Evolutionary conservation across 2,113 vertebrate species (phyloP).

Genomic region (Pleuronectes platessa): DNA sequence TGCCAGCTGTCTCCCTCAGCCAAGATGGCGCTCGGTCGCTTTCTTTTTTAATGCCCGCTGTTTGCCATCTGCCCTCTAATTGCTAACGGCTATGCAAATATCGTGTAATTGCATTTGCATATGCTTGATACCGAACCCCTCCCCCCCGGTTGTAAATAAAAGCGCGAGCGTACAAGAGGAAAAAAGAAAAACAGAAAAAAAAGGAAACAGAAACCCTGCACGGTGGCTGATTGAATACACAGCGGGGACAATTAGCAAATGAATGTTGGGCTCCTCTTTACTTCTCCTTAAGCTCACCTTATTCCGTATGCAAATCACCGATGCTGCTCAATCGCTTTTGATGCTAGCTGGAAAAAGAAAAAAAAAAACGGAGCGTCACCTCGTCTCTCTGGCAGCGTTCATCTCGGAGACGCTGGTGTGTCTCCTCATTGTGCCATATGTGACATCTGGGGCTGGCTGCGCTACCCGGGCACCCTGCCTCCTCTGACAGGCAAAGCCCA

Average conservation of each 20-base stretch:
- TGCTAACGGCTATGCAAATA: constrained; percentile 86
- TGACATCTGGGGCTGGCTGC: constrained; percentile 82
- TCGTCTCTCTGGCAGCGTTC: constrained; percentile 40
- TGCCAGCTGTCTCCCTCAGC: constrained; percentile 82
- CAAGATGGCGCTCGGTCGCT: constrained; percentile 83
- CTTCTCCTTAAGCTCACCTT: constrained; percentile 67
- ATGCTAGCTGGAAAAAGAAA: constrained; percentile 60
- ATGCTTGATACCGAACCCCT: constrained; percentile 69
- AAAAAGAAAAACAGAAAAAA: constrained; percentile 33
- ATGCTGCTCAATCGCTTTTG: constrained; percentile 52
- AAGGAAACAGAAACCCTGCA: constrained; percentile 29
- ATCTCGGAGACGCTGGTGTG: constrained; percentile 58
- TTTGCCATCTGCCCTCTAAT: constrained; percentile 84
- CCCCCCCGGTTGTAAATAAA: constrained; percentile 67
- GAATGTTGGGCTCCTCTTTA: constrained; percentile 60
- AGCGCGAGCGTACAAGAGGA: constrained; percentile 28
- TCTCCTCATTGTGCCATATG: constrained; percentile 81
- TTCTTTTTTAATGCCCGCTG: constrained; percentile 73
- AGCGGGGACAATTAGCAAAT: constrained; percentile 74
- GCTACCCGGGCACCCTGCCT: constrained; percentile 68
- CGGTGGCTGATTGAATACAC: constrained; percentile 63
- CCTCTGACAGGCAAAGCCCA: constrained; percentile 76
- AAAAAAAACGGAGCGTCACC: constrained; percentile 46
- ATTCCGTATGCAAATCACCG: constrained; percentile 65
- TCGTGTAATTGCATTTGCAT: constrained; percentile 88